Evolutionary conservation across 2,113 vertebrate species (phyloP), one percentile per base, ranked within the genome.

Genomic region (Dicentrarchus labrax): DNA sequence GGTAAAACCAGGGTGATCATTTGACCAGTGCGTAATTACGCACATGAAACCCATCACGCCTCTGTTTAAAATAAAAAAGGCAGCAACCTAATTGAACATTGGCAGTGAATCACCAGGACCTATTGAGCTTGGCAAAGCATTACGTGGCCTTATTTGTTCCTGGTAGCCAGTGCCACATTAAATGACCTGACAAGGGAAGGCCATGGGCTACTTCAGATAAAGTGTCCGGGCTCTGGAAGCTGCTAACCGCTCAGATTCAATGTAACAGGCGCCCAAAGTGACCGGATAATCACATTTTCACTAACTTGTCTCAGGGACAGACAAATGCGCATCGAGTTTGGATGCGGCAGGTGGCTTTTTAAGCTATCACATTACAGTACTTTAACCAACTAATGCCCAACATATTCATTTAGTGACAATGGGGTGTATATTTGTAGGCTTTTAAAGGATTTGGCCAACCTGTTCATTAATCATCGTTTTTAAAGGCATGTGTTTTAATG

Each of bases 131-230:
- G 85, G 91, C 76, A 85, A 72, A 76, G 69, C 65, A 21, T 65
- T 77, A 41, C 68, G 38, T 80, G 85, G 85, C 65, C 85, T 83
- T 93, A 87, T 89, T 92, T 92, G 85, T 90, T 89, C 79, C 83
- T 78, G 83, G 71, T 86, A 77, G 82, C 70, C 90, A 79, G 87
- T 61, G 61, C 82, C 89, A 89, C 93, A 92, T 93, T 93, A 93
- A 93, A 90, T 94, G 94, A 83, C 87, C 91, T 93, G 93, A 92
- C 93, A 92, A 79, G 75, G 87, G 78, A 91, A 90, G 89, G 93
- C 92, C 93, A 90, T 83, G 90, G 93, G 93, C 93, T 88, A 87
- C 86, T 83, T 75, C 90, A 94, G 92, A 95, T 94, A 89, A 94
- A 94, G 93, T 92, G 92, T 90, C 88, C 86, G 87, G 82, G 70